Evolutionary conservation across 2,888 invertebrate genomes (phyloP).

Genomic region (Barypeithes pellucidus): DNA sequence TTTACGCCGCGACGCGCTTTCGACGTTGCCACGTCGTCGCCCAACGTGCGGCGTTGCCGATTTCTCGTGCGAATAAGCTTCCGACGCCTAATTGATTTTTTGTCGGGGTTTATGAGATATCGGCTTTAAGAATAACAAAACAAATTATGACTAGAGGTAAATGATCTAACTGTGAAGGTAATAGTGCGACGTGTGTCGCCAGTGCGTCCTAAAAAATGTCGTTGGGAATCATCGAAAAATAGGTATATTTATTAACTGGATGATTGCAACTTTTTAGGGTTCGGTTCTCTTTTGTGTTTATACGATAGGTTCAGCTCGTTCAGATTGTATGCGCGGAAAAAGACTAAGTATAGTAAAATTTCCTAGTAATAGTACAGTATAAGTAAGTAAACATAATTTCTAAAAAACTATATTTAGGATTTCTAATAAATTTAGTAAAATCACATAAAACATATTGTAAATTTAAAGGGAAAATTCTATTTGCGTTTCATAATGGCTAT

Average conservation of each 20-base stretch:
- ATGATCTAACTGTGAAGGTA: constrained; percentile 52
- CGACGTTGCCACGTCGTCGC: constrained; percentile 32
- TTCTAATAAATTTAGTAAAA: too few species aligned
- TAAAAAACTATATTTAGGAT: too few species aligned
- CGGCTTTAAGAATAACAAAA: constrained; percentile 53
- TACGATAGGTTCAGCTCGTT: too few species aligned
- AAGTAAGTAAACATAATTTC: too few species aligned
- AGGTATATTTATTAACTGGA: not conserved
- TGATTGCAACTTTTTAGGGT: too few species aligned
- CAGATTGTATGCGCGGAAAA: too few species aligned
- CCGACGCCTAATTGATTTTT: constrained; percentile 52
- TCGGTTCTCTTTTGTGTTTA: too few species aligned
- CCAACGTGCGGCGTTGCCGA: constrained; percentile 38
- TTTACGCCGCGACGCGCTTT: constrained; percentile 37
- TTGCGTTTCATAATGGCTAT: too few species aligned
- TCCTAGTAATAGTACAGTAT: too few species aligned
- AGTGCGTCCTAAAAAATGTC: constrained; percentile 5
- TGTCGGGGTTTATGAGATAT: constrained; percentile 46
- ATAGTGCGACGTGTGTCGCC: constrained; percentile 26
- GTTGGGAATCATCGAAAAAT: constrained; percentile 17
- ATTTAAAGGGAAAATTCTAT: too few species aligned
- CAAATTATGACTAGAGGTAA: constrained; percentile 52
- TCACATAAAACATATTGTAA: too few species aligned
- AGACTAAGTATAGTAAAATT: too few species aligned
- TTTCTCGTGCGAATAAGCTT: constrained; percentile 26